These are phyloP conservation scores for Gambusia affinis DNA, from an alignment of 2,113 vertebrate species.

Conservation along the genomic window DNA sequence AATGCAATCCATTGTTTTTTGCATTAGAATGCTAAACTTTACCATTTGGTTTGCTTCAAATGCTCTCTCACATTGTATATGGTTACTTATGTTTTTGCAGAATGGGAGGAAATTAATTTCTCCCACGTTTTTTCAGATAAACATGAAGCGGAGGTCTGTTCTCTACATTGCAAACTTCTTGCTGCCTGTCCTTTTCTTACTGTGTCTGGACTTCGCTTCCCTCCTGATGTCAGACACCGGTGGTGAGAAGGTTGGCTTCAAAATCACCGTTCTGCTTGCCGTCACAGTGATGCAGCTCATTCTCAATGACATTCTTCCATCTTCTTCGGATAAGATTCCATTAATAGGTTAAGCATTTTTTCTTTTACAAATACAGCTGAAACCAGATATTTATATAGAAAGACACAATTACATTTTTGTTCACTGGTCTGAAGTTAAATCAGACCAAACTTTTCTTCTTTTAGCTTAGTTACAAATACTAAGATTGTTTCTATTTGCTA, in stretches of 20 bases:
- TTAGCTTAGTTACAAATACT: no score
- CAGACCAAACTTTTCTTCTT: no score
- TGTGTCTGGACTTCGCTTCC: conserved; percentile 81
- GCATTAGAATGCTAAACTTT: no score
- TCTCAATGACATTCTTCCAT: conserved; percentile 73
- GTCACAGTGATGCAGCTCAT: conserved; percentile 76
- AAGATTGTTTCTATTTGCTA: no score
- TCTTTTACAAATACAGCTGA: no score
- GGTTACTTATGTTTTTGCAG: neutral
- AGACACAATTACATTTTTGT: no score
- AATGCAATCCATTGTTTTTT: no score
- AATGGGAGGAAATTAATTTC: neutral
- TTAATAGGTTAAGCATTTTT: conserved; percentile 67
- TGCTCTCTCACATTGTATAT: neutral
- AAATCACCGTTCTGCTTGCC: conserved; percentile 71
- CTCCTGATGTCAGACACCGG: conserved; percentile 76
- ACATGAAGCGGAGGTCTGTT: conserved; percentile 72
- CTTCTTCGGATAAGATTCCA: conserved; percentile 63
- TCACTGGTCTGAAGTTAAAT: no score
- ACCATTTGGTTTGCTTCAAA: neutral
- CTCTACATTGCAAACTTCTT: conserved; percentile 82
- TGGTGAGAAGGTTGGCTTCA: conserved; percentile 78
- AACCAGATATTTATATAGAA: no score
- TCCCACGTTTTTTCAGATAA: conserved; percentile 65
- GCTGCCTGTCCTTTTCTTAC: conserved; percentile 76